These are phyloP conservation scores for Drosophila kepulauana DNA, from an alignment of 1,140 invertebrate genomes.

Conservation along the genomic window DNA sequence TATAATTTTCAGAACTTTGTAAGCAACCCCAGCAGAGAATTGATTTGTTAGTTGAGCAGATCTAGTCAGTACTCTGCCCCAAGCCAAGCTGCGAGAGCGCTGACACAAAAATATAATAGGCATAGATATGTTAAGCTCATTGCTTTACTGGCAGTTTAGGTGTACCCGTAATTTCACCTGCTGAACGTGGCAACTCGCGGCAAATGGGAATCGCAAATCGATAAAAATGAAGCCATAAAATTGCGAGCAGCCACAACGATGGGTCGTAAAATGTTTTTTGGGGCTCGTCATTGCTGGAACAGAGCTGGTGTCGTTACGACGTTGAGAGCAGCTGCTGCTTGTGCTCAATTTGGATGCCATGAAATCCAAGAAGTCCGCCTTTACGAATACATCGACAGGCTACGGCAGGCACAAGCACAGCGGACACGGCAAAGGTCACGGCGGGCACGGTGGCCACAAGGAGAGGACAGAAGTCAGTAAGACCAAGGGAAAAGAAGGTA, in stretches of 20 bases:
- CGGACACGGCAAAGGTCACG: conserved; percentile 58
- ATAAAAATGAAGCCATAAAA: conserved; percentile 78
- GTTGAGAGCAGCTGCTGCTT: conserved; percentile 10
- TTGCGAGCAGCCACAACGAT: conserved; percentile 25
- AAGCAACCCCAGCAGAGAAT: conserved; percentile 1
- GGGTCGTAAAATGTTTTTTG: conserved; percentile 21
- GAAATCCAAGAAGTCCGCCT: conserved; percentile 79
- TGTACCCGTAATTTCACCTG: conserved; percentile 28
- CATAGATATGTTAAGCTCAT: conserved; percentile 72
- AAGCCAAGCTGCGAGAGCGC: neutral
- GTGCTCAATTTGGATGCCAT: conserved; percentile 58
- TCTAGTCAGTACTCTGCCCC: neutral
- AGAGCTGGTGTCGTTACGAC: conserved; percentile 49
- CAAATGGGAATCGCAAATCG: conserved; percentile 60
- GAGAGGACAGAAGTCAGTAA: conserved; percentile 48
- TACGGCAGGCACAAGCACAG: conserved; percentile 76
- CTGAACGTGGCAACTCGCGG: conserved; percentile 9
- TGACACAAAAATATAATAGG: conserved; percentile 71
- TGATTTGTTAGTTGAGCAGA: neutral
- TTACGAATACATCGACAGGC: conserved; percentile 76
- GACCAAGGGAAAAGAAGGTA: conserved; percentile 41
- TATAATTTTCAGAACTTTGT: conserved; percentile 4
- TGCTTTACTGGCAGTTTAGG: conserved; percentile 56
- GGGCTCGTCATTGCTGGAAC: conserved; percentile 50
- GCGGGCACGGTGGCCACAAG: conserved; percentile 44